Conservation (phyloP, 2,888 invertebrate species). For the Trimorus sp. region DNA sequence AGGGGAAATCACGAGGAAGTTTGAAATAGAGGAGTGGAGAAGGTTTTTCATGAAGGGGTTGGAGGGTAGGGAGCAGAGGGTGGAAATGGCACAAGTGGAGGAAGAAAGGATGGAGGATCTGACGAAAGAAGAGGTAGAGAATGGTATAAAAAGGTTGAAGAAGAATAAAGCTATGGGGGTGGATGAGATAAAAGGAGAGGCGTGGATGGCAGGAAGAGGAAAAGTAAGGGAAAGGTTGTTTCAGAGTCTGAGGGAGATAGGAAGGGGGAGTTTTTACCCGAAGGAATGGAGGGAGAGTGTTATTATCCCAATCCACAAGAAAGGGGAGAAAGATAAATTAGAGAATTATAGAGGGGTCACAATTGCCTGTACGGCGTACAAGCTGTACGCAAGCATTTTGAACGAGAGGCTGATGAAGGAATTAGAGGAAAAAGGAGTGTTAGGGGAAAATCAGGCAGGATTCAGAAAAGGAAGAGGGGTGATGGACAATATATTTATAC, state of each 20-base stretch:
- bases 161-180: not conserved
- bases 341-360: slow-evolving; percentile 12
- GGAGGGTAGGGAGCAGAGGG: not conserved
- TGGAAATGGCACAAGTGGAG: not conserved
- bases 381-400: not conserved
- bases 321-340: not conserved
- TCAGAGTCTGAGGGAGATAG: not conserved
- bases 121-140: not conserved
- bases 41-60: not conserved
- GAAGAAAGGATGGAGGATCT: not conserved
- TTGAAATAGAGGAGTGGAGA: not conserved
- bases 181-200: not conserved
- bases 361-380: not conserved
- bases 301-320: not conserved
- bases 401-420: slow-evolving; percentile 1
- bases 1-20: slow-evolving; percentile 1
- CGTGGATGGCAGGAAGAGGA: not conserved
- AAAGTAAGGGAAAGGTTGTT: slow-evolving; percentile 3
- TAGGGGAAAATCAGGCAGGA: slow-evolving; percentile 5
- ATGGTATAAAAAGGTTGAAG: not conserved
- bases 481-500: slow-evolving; percentile 1
- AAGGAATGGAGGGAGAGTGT: not conserved
- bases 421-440: not conserved
- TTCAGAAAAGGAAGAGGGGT: slow-evolving; percentile 5
- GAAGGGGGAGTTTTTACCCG: not conserved